These are phyloP conservation scores for Leptinotarsa rubiginosa DNA, from an alignment of 2,888 invertebrate species.

Conservation along the genomic window DNA sequence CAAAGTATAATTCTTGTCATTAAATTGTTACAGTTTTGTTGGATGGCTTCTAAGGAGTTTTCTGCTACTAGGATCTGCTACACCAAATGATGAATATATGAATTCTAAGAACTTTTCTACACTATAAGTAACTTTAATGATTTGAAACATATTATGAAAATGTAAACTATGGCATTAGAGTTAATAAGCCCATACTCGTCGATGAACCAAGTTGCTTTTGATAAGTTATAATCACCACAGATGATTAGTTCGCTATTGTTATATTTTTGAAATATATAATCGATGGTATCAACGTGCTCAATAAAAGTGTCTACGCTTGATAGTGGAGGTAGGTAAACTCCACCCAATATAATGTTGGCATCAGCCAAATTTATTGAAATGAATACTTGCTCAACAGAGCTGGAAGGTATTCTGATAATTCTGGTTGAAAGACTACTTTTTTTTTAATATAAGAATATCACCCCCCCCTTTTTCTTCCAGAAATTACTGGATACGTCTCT, in stretches of 20 bases:
- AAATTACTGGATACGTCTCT: not conserved
- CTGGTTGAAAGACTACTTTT: constrained; percentile 1
- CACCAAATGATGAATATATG: no score
- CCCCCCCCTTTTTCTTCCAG: not conserved
- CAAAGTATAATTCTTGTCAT: no score
- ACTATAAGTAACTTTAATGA: no score
- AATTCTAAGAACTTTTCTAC: no score
- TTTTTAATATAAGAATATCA: constrained; percentile 11
- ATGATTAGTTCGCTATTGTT: not conserved
- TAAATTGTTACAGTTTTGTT: no score
- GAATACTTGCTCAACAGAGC: not conserved
- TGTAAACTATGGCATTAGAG: not conserved
- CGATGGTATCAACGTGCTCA: not conserved
- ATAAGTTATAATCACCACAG: not conserved
- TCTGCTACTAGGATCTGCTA: no score
- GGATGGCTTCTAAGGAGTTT: no score
- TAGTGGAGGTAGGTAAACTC: not conserved
- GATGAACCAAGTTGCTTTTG: not conserved
- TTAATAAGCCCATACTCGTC: not conserved
- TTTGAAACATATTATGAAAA: no score
- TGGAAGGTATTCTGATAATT: not conserved
- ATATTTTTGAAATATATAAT: not conserved
- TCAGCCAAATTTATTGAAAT: not conserved
- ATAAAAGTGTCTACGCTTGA: not conserved
- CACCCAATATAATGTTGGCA: not conserved